Base-by-base conservation (phyloP, 2,797 vertebrate species). In the Danio choprae region DNA sequence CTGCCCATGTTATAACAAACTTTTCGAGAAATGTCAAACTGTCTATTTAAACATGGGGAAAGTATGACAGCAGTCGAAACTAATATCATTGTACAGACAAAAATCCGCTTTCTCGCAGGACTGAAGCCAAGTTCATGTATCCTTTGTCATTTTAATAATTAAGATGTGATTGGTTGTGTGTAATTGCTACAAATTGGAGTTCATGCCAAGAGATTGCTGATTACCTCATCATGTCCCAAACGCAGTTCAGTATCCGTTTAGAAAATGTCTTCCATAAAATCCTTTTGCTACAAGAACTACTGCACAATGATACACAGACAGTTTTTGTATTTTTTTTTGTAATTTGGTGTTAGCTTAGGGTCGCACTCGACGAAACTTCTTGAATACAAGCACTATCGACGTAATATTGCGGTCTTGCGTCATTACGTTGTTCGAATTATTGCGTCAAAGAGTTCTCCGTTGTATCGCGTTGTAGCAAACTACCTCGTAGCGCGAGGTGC, bases 11-110 rank as follows among this genome's bases (percentile, higher is more conserved):
- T 81, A 71, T 22, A 18, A 70, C 63, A 65, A 5, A 68, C 81
- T 84, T 63, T 55, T 44, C 50, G 73, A 77, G 22, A 20, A 67
- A 64, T 79, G 74, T 84, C 82, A 74, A 77, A 83, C 64, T 80
- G 67, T 77, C 74, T 77, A 78, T 81, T 86, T 84, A 82, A 83
- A 65, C 58, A 78, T 55, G 55, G 62, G 69, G 60, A 77, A 83
- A 79, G 38, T 65, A 71, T 69, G 64, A 46, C 53, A 75, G 73
- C n/a, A 51, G 38, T 64, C 40, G 58, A 79, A 83, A 74, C 41
- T 43, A 76, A 81, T 81, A 83, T 59, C 74, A 75, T n/a, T 56
- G 43, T 36, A 55, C 81, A 48, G 64, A 75, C 70, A 58, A 73
- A 83, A 81, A 55, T 62, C 73, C 56, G 44, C 74, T 74, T 74